These are phyloP conservation scores for Dasyornis broadbenti DNA, from an alignment of 2,113 vertebrate species.

Conservation along the genomic window DNA sequence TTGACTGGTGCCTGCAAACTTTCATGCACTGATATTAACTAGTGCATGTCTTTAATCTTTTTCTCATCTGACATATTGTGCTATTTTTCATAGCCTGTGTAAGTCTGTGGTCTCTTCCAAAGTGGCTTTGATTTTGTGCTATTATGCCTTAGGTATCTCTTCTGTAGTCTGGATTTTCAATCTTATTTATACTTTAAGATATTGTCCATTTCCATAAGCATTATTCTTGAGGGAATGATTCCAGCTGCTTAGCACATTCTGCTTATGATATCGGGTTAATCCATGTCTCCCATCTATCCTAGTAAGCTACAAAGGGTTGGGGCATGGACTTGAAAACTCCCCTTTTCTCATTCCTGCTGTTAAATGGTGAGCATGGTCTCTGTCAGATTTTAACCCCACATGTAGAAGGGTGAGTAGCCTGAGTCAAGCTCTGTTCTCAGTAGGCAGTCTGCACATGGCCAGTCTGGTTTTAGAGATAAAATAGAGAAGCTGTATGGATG, in stretches of 20 bases:
- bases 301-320: neutral
- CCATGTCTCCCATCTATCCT: neutral
- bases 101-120: neutral
- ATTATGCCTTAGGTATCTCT: neutral
- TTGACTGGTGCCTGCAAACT: neutral
- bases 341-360: neutral
- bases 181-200: constrained; percentile 1
- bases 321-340: neutral
- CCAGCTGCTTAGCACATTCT: neutral
- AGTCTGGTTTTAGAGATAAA: neutral
- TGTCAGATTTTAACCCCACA: neutral
- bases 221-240: neutral
- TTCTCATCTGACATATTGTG: neutral
- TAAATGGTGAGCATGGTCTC: neutral
- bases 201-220: neutral
- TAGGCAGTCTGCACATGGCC: neutral
- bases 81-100: neutral
- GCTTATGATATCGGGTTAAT: neutral
- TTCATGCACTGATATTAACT: neutral
- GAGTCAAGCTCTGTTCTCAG: neutral
- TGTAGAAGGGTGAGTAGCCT: neutral
- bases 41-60: constrained; percentile 4
- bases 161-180: neutral
- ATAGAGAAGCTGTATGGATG: neutral
- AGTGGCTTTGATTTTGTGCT: constrained; percentile 21